A percentile compares a stretch with the other conserved stretches of the same genome.
These are phyloP conservation scores for Rhinoderma darwinii DNA, from an alignment of 2,113 vertebrate species.

Conservation along the genomic window DNA sequence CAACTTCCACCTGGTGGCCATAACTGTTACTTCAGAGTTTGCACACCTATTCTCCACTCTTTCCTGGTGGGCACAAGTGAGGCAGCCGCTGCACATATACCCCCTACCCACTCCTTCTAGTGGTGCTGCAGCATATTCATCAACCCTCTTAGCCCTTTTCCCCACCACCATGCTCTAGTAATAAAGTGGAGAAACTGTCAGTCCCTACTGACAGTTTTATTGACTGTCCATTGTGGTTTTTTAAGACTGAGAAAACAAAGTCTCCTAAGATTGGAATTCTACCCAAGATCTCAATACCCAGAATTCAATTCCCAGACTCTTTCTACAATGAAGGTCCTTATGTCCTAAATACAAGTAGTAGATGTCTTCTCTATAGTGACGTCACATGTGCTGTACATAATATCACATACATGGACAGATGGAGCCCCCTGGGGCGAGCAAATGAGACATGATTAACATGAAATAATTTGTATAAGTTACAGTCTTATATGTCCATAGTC, in stretches of 20 bases:
- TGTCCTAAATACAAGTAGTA: neutral
- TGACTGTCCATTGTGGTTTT: no score
- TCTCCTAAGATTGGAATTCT: no score
- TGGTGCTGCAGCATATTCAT: neutral
- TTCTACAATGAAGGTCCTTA: neutral
- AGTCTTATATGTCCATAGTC: no score
- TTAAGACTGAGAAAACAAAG: no score
- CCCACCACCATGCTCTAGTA: no score
- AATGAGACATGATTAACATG: neutral
- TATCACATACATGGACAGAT: neutral
- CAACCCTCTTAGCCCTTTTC: no score
- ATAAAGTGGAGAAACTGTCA: no score
- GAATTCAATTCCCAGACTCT: neutral
- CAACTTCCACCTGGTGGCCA: neutral
- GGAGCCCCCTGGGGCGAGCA: neutral
- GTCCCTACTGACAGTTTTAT: no score
- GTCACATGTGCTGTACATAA: neutral
- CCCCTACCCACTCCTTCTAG: no score
- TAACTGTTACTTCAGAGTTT: neutral
- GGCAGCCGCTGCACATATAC: no score
- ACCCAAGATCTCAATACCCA: neutral
- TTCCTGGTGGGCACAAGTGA: neutral
- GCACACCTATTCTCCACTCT: neutral
- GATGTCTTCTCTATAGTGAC: neutral
- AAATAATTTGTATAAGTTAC: no score